Evolutionary conservation across 1,140 invertebrate species (phyloP).

Genomic region (Ceratina australensis): DNA sequence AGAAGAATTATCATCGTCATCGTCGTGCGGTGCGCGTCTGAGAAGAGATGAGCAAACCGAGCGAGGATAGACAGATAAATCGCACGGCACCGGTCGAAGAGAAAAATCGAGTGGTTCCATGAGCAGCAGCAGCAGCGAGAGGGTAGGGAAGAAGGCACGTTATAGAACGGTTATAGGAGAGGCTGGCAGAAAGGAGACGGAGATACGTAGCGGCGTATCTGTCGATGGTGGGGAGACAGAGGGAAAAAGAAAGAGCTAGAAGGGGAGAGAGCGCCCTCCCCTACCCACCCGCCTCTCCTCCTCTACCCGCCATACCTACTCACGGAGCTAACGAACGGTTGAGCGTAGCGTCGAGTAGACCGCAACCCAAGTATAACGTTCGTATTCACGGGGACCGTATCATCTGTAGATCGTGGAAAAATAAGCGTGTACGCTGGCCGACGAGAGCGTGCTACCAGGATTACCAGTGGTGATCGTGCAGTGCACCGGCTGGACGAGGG

Average conservation of each 20-base stretch:
- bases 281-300: conserved; percentile 63
- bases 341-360: conserved; percentile 78
- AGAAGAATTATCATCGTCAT: neutral
- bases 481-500: conserved; percentile 48
- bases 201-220: conserved; percentile 14
- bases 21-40: too few species aligned
- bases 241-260: conserved; percentile 69
- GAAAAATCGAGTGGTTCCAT: conserved; percentile 48
- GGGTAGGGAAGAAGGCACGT: conserved; percentile 31
- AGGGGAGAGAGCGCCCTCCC: conserved; percentile 70
- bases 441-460: conserved; percentile 41
- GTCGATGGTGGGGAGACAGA: conserved; percentile 61
- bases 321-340: conserved; percentile 76
- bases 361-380: conserved; percentile 77
- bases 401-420: conserved; percentile 56
- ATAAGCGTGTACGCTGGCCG: conserved; percentile 50
- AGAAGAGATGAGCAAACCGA: too few species aligned
- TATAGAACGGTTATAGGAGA: conserved; percentile 44
- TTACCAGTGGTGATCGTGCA: conserved; percentile 50
- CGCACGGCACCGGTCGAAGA: conserved; percentile 16
- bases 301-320: conserved; percentile 68
- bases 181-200: neutral
- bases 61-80: conserved; percentile 25
- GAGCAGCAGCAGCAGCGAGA: too few species aligned
- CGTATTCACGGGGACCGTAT: conserved; percentile 61